These are phyloP conservation scores for Zootoca vivipara DNA, from an alignment of 2,113 vertebrate species.

Conservation along the genomic window DNA sequence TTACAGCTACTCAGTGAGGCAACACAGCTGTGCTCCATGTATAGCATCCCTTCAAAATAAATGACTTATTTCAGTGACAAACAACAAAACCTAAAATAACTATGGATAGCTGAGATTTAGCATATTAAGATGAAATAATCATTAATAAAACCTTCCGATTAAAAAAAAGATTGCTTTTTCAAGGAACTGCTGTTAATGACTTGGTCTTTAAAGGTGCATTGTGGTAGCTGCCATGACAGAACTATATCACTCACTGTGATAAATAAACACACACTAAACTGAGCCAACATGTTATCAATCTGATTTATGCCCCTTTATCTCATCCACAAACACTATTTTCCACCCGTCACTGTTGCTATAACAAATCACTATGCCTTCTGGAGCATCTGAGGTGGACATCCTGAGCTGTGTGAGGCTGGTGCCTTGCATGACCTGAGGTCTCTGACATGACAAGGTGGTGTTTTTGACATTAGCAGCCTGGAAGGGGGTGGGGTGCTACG, in stretches of 20 bases:
- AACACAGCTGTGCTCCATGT: background rate
- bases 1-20: background rate
- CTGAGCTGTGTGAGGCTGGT: background rate
- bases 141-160: background rate
- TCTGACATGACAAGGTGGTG: background rate
- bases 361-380: background rate
- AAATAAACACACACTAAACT: background rate
- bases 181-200: background rate
- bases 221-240: background rate
- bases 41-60: background rate
- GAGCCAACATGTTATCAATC: background rate
- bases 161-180: background rate
- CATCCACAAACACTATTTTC: background rate
- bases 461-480: background rate
- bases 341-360: background rate
- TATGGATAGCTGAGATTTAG: background rate
- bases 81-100: background rate
- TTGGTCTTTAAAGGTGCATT: background rate
- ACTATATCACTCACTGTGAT: background rate
- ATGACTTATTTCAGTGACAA: background rate
- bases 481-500: no score
- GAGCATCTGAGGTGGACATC: background rate
- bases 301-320: background rate
- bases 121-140: background rate
- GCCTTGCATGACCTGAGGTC: background rate